A percentile compares a stretch with the other conserved stretches of the same genome.
These are phyloP conservation scores for Alentia gelatinosa DNA, from an alignment of 2,888 invertebrate genomes.

Conservation along the genomic window DNA sequence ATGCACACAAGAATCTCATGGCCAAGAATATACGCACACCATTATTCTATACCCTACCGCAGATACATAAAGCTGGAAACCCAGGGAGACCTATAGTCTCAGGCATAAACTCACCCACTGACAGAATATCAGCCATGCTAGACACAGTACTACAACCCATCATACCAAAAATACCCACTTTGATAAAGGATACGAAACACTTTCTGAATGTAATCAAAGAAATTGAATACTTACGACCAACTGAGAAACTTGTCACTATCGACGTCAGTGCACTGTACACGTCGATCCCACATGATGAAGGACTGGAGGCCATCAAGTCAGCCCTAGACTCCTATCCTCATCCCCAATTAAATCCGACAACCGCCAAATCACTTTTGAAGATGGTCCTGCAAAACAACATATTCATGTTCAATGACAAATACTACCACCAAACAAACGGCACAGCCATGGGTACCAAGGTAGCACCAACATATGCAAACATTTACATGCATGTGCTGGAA, in stretches of 20 bases:
- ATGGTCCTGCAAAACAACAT: neutral
- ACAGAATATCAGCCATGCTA: no score
- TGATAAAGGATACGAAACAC: no score
- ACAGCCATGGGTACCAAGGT: no score
- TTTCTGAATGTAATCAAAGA: neutral
- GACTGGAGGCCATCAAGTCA: neutral
- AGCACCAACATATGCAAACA: no score
- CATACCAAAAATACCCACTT: neutral
- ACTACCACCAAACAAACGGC: neutral
- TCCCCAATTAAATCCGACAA: neutral
- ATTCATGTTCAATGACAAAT: neutral
- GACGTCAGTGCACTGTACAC: no score
- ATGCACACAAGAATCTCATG: neutral
- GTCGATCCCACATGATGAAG: no score
- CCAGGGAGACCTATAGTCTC: no score
- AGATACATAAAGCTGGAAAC: constrained; percentile 25
- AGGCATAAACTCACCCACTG: no score
- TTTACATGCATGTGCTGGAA: neutral
- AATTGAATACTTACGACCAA: neutral
- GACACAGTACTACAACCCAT: neutral
- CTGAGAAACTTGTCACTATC: no score
- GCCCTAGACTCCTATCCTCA: neutral
- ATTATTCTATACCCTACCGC: neutral
- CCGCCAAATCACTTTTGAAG: neutral
- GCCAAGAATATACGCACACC: neutral